Conservation (phyloP, 2,113 vertebrate genomes). For the Seriola dumerili region DNA sequence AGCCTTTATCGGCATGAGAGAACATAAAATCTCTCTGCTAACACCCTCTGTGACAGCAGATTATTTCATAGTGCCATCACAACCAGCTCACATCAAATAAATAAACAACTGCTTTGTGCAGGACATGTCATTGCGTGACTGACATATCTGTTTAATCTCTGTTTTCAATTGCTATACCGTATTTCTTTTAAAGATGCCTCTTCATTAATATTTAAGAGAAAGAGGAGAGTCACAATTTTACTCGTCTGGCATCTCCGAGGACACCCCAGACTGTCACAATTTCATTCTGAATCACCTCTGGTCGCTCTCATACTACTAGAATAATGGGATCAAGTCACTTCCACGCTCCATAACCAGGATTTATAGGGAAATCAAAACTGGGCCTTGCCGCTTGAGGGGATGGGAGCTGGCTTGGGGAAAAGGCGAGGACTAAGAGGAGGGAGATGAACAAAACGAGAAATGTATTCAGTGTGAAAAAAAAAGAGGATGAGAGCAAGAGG, state of each 20-base stretch:
- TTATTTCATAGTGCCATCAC: constrained; percentile 55
- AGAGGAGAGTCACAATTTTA: constrained; percentile 66
- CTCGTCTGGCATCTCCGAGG: constrained; percentile 60
- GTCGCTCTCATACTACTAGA: constrained; percentile 72
- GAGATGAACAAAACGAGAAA: constrained; percentile 67
- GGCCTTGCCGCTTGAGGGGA: constrained; percentile 78
- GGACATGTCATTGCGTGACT: constrained; percentile 18
- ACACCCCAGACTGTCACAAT: constrained; percentile 67
- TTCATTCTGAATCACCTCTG: constrained; percentile 80
- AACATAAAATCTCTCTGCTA: constrained; percentile 58
- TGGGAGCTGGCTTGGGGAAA: constrained; percentile 64
- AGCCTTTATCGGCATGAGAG: constrained; percentile 55
- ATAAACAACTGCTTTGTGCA: constrained; percentile 36
- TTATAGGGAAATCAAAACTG: constrained; percentile 83
- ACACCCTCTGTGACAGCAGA: constrained; percentile 64
- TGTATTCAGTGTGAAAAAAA: constrained; percentile 62
- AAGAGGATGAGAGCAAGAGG: constrained; percentile 19
- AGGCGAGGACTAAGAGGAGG: constrained; percentile 43
- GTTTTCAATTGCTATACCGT: constrained; percentile 5
- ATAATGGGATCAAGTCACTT: constrained; percentile 84
- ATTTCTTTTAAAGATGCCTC: constrained; percentile 51
- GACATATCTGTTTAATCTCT: constrained; percentile 47
- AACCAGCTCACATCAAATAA: constrained; percentile 47
- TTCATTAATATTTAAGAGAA: constrained; percentile 76
- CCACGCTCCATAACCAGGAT: constrained; percentile 81